Evolutionary conservation across 1,140 invertebrate species (phyloP).

Genomic region (Bombyx mori): DNA sequence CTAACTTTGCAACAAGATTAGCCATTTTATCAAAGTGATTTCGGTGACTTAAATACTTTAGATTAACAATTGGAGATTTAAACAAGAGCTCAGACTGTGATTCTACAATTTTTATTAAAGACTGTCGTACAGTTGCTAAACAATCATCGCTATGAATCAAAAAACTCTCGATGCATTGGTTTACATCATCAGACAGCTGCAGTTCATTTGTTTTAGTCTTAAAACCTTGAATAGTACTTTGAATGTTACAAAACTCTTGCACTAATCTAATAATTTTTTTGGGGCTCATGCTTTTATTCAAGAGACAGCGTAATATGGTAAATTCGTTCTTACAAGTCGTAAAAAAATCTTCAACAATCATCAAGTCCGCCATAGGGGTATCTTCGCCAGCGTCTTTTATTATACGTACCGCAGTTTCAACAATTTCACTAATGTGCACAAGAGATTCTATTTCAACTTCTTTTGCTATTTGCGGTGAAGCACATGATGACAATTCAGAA

Average conservation of each 20-base stretch:
- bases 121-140: constrained; percentile 27
- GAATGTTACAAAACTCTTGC: constrained; percentile 38
- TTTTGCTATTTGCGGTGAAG: constrained; percentile 20
- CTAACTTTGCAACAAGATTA: constrained; percentile 14
- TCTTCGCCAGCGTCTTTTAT: constrained; percentile 26
- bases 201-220: constrained; percentile 24
- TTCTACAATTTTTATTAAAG: constrained; percentile 29
- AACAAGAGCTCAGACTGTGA: constrained; percentile 34
- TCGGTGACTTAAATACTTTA: constrained; percentile 9
- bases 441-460: constrained; percentile 31
- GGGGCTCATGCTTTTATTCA: constrained; percentile 32
- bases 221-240: constrained; percentile 31
- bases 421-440: constrained; percentile 28
- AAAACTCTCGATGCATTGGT: constrained; percentile 22
- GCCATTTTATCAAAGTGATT: constrained; percentile 8
- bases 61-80: constrained; percentile 19
- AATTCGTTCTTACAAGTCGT: constrained; percentile 39
- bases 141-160: constrained; percentile 26
- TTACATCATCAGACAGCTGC: constrained; percentile 26
- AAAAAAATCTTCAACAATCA: constrained; percentile 38
- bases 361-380: constrained; percentile 23
- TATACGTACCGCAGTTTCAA: constrained; percentile 27
- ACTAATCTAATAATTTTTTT: constrained; percentile 45
- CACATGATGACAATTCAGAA: constrained; percentile 26
- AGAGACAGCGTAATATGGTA: constrained; percentile 29